Percentiles rank a stretch among this genome's conserved stretches.
Evolutionary conservation across 1,140 invertebrate genomes (phyloP).

Genomic region (Leguminivora glycinivorella): DNA sequence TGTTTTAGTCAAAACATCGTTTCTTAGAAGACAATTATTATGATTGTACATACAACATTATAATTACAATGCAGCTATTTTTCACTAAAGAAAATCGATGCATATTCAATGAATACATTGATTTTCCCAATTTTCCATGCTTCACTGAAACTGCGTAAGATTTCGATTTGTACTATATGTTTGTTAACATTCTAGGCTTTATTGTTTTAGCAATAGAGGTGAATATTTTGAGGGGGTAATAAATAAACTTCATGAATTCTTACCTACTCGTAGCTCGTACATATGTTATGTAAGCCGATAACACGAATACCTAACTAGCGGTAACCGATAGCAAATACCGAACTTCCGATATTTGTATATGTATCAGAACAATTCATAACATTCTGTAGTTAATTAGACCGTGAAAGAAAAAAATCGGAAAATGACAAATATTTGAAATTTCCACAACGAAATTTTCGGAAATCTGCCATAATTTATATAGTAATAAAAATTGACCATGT

Average conservation of each 20-base stretch:
- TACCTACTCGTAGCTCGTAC: too few species aligned
- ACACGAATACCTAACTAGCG: background rate
- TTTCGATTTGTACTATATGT: background rate
- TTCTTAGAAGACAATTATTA: background rate
- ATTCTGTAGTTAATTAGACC: too few species aligned
- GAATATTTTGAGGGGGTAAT: background rate
- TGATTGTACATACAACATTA: background rate
- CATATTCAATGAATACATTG: background rate
- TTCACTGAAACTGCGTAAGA: conserved; percentile 12
- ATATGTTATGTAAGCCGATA: background rate
- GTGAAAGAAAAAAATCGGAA: too few species aligned
- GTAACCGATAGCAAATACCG: background rate
- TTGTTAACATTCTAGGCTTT: background rate
- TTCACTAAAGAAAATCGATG: background rate
- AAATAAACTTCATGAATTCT: background rate
- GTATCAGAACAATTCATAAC: too few species aligned
- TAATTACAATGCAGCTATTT: background rate
- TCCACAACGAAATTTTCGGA: too few species aligned
- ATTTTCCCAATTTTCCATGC: conserved; percentile 20
- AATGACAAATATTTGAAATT: too few species aligned
- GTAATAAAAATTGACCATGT: too few species aligned
- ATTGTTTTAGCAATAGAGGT: background rate
- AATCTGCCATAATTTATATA: too few species aligned
- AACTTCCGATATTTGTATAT: background rate
- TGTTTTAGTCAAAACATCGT: conserved; percentile 4